Evolutionary conservation across 2,113 vertebrate genomes (phyloP).

Genomic region (Marmota flaviventris): DNA sequence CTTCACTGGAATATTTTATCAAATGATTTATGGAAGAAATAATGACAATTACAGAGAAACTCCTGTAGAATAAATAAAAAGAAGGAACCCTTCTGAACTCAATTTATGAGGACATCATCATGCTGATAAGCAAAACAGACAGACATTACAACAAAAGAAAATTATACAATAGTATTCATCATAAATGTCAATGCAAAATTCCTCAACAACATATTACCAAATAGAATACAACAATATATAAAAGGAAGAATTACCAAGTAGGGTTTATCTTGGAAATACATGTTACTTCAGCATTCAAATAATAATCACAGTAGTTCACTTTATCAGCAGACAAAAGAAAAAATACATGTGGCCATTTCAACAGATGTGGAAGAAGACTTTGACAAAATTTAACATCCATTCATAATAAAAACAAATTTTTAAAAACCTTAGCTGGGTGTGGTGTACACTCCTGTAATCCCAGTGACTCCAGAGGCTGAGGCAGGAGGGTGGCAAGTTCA

Average conservation of each 20-base stretch:
- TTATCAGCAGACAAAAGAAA: background rate
- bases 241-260: background rate
- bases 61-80: background rate
- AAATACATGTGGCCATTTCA: background rate
- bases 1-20: slow-evolving; percentile 39
- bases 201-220: background rate
- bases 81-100: background rate
- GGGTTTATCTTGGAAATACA: background rate
- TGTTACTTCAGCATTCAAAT: background rate
- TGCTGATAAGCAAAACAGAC: background rate
- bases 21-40: background rate
- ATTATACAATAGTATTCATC: background rate
- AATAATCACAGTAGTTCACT: background rate
- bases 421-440: too few relatives aligned
- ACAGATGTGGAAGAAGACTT: background rate
- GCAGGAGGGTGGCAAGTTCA: too few relatives aligned
- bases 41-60: slow-evolving; percentile 9
- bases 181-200: slow-evolving; percentile 4
- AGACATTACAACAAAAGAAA: background rate
- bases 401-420: too few relatives aligned
- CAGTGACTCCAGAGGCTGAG: too few relatives aligned
- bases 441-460: too few relatives aligned
- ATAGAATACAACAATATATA: background rate
- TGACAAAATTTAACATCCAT: too few relatives aligned
- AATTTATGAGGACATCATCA: slow-evolving; percentile 34